Base-by-base conservation (phyloP, 2,113 vertebrate species). In the Chinchilla lanigera region DNA sequence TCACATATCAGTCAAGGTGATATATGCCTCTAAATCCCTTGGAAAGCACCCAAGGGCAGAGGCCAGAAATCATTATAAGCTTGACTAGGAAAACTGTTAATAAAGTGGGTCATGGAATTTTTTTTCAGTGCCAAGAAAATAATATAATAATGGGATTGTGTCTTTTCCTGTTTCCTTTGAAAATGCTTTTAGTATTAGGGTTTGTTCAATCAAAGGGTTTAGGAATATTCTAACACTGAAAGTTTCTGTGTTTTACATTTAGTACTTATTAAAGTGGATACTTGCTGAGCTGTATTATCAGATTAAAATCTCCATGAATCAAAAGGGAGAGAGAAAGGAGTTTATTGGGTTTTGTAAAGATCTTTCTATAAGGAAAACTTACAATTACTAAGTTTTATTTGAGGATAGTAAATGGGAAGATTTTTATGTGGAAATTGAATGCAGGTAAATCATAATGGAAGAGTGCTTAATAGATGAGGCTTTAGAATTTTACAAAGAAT, bases 1-100 rank as follows among this genome's bases (percentile, higher is more conserved):
- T 98, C 65, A 1, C 92, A 22, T 98, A 97, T 88, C 97, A 97
- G 90, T 93, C 93, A 97, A 97, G 98, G 97, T 98, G 97, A 95
- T 98, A 97, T 96, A 96, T 82, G 84, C 94, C 52, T 97, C 90
- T 86, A 96, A 97, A 93, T 96, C 94, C 90, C 86, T 96, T 94
- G 95, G 97, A 96, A 98, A 98, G 75, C 85, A 97, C 95, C 90
- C 88, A 97, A 96, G 87, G 92, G 94, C 97, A 97, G 93, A 97
- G 93, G 93, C 95, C 92, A 97, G 93, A 84, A 97, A 96, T 97
- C 86, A 97, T 97, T 96, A 95, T 97, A 92, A 97, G 95, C 94
- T 90, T 93, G 82, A 97, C 78, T 97, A 96, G 75, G 87, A 96
- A 97, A 96, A 97, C 94, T 97, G 90, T 80, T 97, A 96, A 97